Evolutionary conservation across 2,113 vertebrate species (phyloP), one percentile per base, ranked within the genome.

Genomic region (Neogobius melanostomus): DNA sequence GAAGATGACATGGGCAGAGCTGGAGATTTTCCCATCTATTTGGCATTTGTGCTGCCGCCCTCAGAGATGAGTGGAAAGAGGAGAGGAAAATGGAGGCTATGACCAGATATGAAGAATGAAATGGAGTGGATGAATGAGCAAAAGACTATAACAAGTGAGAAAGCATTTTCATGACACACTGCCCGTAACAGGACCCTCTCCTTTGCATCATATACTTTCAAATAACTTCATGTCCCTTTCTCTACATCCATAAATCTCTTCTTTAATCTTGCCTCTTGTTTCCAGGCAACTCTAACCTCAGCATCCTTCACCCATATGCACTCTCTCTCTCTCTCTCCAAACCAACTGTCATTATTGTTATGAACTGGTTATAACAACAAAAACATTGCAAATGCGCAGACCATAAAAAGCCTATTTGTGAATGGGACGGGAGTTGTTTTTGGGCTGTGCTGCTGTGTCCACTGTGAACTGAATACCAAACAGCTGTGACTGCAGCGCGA

Each of bases 1-100:
- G 62, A 11, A 68, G 74, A 60, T 8, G 50, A 82, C 66, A 57
- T n/a, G 48, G 48, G 72, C 5, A 6, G 17, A 59, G 74, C 64
- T 64, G 47, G 56, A 65, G 73, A 80, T 70, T 79, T 77, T 80
- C 73, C 81, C 73, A 87, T 87, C 77, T 75, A n/a, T 70, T 83
- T 80, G 14, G 45, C 65, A 79, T 74, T 68, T 71, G 66, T 42
- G 66, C 43, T 57, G 5, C 6, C 3, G 53, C 57, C 66, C 46
- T 71, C 75, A 0, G 57, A 70, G 69, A 74, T 77, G 80, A 85
- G 68, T 11, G 72, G n/a, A 74, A 52, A 49, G 68, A 56, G 74
- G 14, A 42, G 49, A 15, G 60, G 60, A 64, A 63, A 67, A 73
- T 59, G 60, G 68, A 36, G 14, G 11, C 61, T 83, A 51, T 68